Conservation (phyloP, 2,113 vertebrate species). For the Merops nubicus region DNA sequence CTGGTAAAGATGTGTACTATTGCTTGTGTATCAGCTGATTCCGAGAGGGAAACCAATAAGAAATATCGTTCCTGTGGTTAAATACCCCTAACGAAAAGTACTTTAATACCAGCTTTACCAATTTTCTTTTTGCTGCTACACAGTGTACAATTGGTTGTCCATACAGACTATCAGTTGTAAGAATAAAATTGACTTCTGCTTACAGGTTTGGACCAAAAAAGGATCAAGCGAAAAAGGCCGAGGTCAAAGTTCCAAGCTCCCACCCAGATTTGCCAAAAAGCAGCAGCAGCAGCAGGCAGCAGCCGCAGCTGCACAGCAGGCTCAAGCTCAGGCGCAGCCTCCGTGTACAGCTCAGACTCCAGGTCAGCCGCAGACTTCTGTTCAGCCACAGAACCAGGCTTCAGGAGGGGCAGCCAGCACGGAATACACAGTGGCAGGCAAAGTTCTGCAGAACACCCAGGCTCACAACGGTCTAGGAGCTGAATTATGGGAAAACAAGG, state of each 20-base stretch:
- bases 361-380: constrained; percentile 66
- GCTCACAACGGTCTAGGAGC: constrained; percentile 83
- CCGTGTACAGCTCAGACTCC: constrained; percentile 42
- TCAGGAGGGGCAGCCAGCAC: constrained; percentile 65
- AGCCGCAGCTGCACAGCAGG: constrained; percentile 48
- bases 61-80: background rate
- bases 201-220: constrained; percentile 95
- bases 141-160: background rate
- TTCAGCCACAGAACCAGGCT: constrained; percentile 57
- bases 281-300: constrained; percentile 84
- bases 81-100: background rate
- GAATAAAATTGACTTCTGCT: background rate
- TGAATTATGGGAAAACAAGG: constrained; percentile 96
- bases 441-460: constrained; percentile 76
- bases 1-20: background rate
- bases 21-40: background rate
- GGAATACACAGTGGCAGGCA: constrained; percentile 83
- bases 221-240: constrained; percentile 89
- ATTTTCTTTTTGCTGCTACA: background rate
- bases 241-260: constrained; percentile 90
- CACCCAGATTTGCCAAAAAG: constrained; percentile 97
- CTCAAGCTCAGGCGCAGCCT: constrained; percentile 59
- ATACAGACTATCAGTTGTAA: background rate
- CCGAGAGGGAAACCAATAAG: background rate
- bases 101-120: background rate